Evolutionary conservation across 2,888 invertebrate genomes (phyloP).

Genomic region (Conomelus anceps): DNA sequence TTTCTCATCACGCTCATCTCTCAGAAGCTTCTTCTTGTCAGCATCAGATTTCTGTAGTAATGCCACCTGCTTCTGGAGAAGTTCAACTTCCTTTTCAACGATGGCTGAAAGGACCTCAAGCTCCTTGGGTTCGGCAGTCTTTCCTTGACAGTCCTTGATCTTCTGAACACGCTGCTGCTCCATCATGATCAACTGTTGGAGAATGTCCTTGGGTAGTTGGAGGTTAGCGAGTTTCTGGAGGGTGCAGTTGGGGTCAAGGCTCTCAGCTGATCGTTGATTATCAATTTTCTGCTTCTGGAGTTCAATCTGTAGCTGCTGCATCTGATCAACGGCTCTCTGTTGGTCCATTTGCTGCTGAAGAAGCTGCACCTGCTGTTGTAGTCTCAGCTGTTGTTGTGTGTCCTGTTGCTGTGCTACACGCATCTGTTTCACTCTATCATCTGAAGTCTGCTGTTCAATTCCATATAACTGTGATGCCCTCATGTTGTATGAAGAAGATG

Average conservation of each 20-base stretch:
- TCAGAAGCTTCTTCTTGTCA: constrained; percentile 2
- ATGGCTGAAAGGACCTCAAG: neutral
- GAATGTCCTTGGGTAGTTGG: neutral
- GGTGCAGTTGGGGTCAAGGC: neutral
- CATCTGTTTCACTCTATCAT: neutral
- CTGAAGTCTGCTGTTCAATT: neutral
- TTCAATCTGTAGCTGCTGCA: neutral
- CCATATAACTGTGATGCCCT: no score
- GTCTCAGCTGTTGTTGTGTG: neutral
- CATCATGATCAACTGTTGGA: neutral
- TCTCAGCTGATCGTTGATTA: neutral
- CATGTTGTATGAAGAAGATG: neutral
- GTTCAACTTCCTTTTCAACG: constrained; percentile 2
- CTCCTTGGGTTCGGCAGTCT: neutral
- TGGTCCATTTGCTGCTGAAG: neutral
- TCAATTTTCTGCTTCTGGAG: neutral
- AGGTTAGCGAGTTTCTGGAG: neutral
- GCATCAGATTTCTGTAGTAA: neutral
- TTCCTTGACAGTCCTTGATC: neutral
- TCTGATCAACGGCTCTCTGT: neutral
- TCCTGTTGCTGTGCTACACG: neutral
- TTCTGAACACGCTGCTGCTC: constrained; percentile 4
- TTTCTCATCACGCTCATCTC: neutral
- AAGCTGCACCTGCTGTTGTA: neutral
- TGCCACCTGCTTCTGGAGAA: neutral